Base-by-base conservation (phyloP, 2,888 invertebrate genomes). In the Trissoscelio sp. region DNA sequence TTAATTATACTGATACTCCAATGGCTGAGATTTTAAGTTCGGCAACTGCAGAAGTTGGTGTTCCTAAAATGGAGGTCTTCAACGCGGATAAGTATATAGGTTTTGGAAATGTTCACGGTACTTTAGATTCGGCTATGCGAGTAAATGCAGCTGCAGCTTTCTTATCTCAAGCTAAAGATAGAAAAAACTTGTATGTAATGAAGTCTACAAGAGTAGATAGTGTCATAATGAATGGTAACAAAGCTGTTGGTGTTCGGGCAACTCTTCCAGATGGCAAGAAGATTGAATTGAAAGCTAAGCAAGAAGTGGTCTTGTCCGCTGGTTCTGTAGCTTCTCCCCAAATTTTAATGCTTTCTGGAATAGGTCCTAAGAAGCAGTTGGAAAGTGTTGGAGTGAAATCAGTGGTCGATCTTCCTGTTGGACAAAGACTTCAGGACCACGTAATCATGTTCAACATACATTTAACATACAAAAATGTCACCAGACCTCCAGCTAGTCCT, bases 251-350 rank as follows among this genome's bases (percentile, higher is more conserved):
- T 0, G 92, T 94, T 0, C 88, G 89, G 28, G 90, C 93, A 83
- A 88, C 84, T 78, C 42, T 92, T 85, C 83, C 90, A 83, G 85
- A 87, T 12, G 90, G 89, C 0, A 84, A 84, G 55, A 81, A 67
- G 7, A 24, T 91, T 1, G 87, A 79, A 1, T 80, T 88, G 9
- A 85, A 83, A 53, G 94, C 94, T 3, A 91, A 91, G 9, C 94
- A 93, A 77, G 95, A 95, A 85, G 92, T 96, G 0, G 93, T 96
- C 72, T 85, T 96, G 3, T 93, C 94, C 7, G 94, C 93, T 0
- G 96, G 96, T 3, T 92, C 94, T 1, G 92, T 96, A 58, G 94
- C 93, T 84, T 93, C 94, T 0, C 94, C 95, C 0, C 95, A 96
- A 86, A 85, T 96, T 3, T 90, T 96, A 44, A 93, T 95, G 94